phyloP scores from a whole-genome alignment of 2,113 vertebrate genomes.

The Camelus dromedarius region DNA sequence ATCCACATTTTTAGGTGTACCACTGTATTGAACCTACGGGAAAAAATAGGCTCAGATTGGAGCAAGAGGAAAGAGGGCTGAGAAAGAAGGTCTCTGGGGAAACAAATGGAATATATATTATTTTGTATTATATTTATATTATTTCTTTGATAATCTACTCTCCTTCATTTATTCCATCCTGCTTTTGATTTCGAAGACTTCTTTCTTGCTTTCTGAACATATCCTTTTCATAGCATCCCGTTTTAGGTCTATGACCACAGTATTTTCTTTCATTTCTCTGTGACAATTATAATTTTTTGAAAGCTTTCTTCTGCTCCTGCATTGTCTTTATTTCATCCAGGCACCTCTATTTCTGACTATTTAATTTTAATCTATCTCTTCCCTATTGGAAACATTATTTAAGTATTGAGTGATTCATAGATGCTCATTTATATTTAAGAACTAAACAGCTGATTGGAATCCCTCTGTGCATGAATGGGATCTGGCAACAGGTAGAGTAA shows the following conservation, averaged over 20 bases:
- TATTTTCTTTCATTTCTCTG: conserved; percentile 10
- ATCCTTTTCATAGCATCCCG: background rate
- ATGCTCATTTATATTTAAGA: background rate
- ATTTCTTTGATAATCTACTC: background rate
- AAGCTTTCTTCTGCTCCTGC: background rate
- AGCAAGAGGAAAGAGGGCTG: background rate
- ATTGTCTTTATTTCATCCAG: background rate
- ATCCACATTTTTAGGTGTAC: background rate
- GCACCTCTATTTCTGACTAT: background rate
- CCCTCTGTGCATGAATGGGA: background rate
- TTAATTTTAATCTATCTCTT: background rate
- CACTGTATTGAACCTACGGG: background rate
- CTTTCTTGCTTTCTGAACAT: background rate
- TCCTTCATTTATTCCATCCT: background rate
- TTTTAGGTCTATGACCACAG: conserved; percentile 13
- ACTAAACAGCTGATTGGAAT: background rate
- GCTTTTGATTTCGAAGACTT: conserved; percentile 8
- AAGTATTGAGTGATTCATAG: background rate
- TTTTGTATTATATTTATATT: conserved; percentile 5
- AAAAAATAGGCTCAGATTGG: background rate
- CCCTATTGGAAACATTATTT: background rate
- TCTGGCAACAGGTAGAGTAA: background rate
- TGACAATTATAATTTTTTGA: background rate
- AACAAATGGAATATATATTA: background rate
- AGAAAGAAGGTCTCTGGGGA: background rate